A percentile compares a stretch with the other conserved stretches of the same genome.
These are phyloP conservation scores for Nineta flava DNA, from an alignment of 2,888 invertebrate genomes.

Conservation along the genomic window DNA sequence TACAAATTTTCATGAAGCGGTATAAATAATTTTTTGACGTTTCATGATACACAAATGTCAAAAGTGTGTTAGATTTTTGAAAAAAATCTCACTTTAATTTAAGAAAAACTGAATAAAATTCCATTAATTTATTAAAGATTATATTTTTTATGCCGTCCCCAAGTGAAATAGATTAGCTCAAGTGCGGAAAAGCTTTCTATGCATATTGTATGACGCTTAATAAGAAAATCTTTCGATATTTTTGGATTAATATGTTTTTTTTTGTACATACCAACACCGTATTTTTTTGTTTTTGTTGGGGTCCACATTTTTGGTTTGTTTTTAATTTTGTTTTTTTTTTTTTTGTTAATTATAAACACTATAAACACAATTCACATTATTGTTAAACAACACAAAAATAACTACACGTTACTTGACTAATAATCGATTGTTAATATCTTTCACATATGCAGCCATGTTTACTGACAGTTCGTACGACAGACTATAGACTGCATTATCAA, in stretches of 20 bases:
- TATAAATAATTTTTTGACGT: too few relatives aligned
- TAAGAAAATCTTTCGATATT: background rate
- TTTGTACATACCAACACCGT: conserved; percentile 51
- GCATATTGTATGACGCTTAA: background rate
- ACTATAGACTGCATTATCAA: conserved; percentile 19
- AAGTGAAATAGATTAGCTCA: too few relatives aligned
- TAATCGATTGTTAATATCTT: conserved; percentile 5
- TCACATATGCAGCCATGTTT: conserved; percentile 13
- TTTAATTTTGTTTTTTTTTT: conserved; percentile 3
- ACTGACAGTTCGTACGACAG: conserved; percentile 9
- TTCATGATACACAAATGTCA: too few relatives aligned
- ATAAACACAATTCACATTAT: conserved; percentile 18
- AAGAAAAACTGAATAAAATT: too few relatives aligned
- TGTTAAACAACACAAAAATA: conserved; percentile 10
- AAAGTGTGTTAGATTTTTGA: too few relatives aligned
- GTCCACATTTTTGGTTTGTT: conserved; percentile 43
- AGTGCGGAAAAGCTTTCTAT: too few relatives aligned
- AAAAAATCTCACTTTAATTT: too few relatives aligned
- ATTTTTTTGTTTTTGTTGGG: conserved; percentile 54
- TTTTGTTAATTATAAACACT: too few relatives aligned
- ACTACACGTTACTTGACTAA: conserved; percentile 1
- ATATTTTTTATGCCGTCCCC: too few relatives aligned
- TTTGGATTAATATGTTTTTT: background rate
- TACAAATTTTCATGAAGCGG: too few relatives aligned
- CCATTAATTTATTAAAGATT: too few relatives aligned